These are phyloP conservation scores for Adelges cooleyi DNA, from an alignment of 1,140 invertebrate genomes.

Conservation along the genomic window DNA sequence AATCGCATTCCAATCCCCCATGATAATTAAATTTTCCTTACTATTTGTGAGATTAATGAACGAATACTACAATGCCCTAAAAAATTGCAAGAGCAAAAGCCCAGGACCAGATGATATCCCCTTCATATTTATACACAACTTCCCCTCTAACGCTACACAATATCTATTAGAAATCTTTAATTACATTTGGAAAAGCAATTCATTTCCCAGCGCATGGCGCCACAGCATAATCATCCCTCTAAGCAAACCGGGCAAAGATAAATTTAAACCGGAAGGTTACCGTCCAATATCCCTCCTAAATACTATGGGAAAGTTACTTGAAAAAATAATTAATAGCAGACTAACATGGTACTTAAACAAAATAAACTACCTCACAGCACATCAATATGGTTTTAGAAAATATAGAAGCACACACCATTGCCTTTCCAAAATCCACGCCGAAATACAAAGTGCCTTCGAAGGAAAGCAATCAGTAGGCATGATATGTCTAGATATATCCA, in stretches of 20 bases:
- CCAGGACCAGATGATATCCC: neutral
- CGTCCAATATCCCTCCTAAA: neutral
- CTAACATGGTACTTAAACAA: neutral
- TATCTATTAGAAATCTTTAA: neutral
- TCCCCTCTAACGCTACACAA: neutral
- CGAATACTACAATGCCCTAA: no score
- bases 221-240: neutral
- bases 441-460: neutral
- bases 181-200: neutral
- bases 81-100: neutral
- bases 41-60: neutral
- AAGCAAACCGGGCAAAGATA: neutral
- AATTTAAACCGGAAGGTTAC: neutral
- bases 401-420: neutral
- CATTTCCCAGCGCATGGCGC: neutral
- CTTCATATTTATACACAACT: neutral
- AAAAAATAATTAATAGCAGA: neutral
- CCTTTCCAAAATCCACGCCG: neutral
- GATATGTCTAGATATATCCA: neutral
- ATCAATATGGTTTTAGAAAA: no score
- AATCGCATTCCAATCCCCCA: neutral
- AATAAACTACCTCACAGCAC: neutral
- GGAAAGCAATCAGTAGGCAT: neutral
- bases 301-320: neutral
- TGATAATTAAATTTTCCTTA: slow-evolving; percentile 1